These are phyloP conservation scores for Taeniopygia guttata DNA, from an alignment of 2,797 vertebrate species.

Conservation along the genomic window DNA sequence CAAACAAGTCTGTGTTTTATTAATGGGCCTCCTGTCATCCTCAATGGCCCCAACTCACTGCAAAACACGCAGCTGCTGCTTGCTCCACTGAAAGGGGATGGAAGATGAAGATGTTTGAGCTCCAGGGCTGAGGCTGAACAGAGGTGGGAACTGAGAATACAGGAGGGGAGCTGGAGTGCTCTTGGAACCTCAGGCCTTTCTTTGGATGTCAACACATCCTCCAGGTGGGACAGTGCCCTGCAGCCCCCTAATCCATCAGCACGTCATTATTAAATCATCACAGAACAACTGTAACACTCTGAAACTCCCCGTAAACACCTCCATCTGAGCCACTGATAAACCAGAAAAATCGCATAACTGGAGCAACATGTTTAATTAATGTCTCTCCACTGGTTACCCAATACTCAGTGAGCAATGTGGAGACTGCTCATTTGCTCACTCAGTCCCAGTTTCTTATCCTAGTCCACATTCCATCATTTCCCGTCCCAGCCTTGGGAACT, in stretches of 20 bases:
- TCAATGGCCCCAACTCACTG: background rate
- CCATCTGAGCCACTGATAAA: background rate
- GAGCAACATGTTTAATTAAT: background rate
- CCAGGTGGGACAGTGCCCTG: background rate
- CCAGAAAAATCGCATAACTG: background rate
- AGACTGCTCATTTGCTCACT: background rate
- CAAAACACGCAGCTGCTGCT: rapidly evolving
- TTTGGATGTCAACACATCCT: rapidly evolving
- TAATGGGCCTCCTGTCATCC: constrained; percentile 11
- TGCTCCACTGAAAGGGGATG: rapidly evolving
- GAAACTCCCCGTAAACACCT: background rate
- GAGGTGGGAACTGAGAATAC: background rate
- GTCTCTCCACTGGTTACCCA: background rate
- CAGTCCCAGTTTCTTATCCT: background rate
- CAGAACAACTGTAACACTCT: background rate
- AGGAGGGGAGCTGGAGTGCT: background rate
- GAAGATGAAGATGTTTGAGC: background rate
- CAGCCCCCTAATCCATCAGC: background rate
- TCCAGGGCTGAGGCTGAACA: background rate
- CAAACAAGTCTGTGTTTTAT: constrained; percentile 49
- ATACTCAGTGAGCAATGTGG: background rate
- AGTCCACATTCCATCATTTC: background rate
- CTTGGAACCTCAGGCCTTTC: background rate
- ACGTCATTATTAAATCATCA: background rate
- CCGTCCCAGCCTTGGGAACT: background rate